Percentiles rank a stretch among this genome's conserved stretches.
phyloP scores from a whole-genome alignment of 1,140 invertebrate species.

The Spodoptera litura region DNA sequence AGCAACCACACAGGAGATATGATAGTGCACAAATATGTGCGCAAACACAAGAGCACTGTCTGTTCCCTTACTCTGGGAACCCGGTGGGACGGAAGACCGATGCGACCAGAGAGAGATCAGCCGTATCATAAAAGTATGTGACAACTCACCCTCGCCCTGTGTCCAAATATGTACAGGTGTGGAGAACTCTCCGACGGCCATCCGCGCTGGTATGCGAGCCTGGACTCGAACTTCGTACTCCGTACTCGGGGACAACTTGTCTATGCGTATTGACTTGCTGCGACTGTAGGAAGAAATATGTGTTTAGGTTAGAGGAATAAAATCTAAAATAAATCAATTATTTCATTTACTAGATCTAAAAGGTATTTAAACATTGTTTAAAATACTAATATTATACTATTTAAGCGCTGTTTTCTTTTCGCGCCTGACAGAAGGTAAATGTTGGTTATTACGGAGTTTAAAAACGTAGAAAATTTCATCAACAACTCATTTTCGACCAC shows the following conservation, averaged over 20 bases:
- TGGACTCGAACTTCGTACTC: slow-evolving; percentile 72
- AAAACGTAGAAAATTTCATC: too few relatives aligned
- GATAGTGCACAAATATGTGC: too few relatives aligned
- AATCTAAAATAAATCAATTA: not conserved
- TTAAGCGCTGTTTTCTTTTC: not conserved
- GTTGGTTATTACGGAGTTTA: too few relatives aligned
- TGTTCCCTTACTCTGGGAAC: too few relatives aligned
- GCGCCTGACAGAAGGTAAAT: too few relatives aligned
- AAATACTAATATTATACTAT: not conserved
- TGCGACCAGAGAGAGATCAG: too few relatives aligned
- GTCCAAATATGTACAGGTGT: slow-evolving; percentile 61
- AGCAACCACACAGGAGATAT: too few relatives aligned
- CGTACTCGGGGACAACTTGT: slow-evolving; percentile 61
- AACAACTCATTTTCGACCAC: too few relatives aligned
- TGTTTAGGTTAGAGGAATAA: not conserved
- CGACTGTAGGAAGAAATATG: slow-evolving; percentile 52
- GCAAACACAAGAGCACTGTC: too few relatives aligned
- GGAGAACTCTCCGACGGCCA: slow-evolving; percentile 55
- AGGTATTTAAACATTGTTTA: not conserved
- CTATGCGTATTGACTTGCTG: slow-evolving; percentile 57
- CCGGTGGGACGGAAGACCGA: too few relatives aligned
- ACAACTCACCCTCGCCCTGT: slow-evolving; percentile 58
- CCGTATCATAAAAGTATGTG: not conserved
- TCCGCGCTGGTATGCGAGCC: slow-evolving; percentile 50
- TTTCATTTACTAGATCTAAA: not conserved